phyloP scores from a whole-genome alignment of 1,140 invertebrate species.

The Drosophila pruinosa region DNA sequence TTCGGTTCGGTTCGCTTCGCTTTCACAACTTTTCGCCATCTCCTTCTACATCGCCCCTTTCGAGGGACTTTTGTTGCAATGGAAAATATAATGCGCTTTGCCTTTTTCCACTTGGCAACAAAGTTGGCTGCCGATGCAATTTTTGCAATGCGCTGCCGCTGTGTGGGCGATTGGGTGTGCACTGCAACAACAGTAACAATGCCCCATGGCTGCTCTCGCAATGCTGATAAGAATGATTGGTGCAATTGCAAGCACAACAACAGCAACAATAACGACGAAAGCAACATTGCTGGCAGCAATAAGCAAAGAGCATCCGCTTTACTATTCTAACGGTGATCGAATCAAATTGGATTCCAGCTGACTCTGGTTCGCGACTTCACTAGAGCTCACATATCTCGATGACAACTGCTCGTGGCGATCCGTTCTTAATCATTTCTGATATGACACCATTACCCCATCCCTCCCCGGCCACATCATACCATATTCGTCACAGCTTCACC shows the following conservation, averaged over 20 bases:
- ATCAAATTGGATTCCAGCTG: conserved; percentile 49
- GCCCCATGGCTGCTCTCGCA: conserved; percentile 43
- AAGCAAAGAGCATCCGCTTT: conserved; percentile 6
- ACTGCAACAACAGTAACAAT: conserved; percentile 33
- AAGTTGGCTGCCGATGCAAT: conserved; percentile 53
- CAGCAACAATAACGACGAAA: conserved; percentile 26
- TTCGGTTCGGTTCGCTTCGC: conserved; percentile 49
- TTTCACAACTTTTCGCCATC: conserved; percentile 51
- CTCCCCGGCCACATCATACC: conserved; percentile 5
- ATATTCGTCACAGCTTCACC: conserved; percentile 47
- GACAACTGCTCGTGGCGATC: neutral
- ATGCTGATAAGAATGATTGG: conserved; percentile 77
- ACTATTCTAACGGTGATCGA: neutral
- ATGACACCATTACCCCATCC: conserved; percentile 36
- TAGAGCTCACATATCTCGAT: neutral
- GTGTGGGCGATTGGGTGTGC: conserved; percentile 48
- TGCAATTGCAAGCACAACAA: conserved; percentile 44
- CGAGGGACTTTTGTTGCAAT: conserved; percentile 51
- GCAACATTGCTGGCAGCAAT: conserved; percentile 20
- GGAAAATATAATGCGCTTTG: conserved; percentile 69
- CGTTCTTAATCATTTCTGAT: conserved; percentile 28
- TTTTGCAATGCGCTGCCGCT: conserved; percentile 31
- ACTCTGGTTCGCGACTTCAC: conserved; percentile 41
- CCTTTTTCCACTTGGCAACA: conserved; percentile 61
- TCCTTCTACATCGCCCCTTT: conserved; percentile 26